Evolutionary conservation across 2,113 vertebrate genomes (phyloP), one percentile per base, ranked within the genome.

Genomic region (Reinhardtius hippoglossoides): DNA sequence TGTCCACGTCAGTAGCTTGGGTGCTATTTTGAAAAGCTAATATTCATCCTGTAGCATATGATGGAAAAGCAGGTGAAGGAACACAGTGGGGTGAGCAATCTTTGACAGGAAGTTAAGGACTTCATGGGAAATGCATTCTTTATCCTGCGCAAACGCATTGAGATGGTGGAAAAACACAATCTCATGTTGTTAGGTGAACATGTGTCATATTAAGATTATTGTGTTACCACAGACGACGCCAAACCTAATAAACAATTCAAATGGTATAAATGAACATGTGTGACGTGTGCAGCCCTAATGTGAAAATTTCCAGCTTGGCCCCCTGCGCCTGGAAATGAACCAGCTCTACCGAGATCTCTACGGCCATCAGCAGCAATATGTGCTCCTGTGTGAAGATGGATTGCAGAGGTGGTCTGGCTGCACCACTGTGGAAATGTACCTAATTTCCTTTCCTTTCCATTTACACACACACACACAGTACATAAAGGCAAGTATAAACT

Each of bases 361-460:
- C 23, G 21, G 57, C 26, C 64, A 31, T 73, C 73, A 58, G 40
- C 42, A 9, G 21, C 42, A 37, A 75, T 80, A 40, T 71, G 44
- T 70, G 63, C 13, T 62, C 55, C 16, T 9, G 18, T 0, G 31
- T 71, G 31, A 73, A 73, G 67, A 87, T 59, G 2, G 60, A 67
- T 71, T 63, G 58, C 74, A 59, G 73, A 71, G 23, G 20, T 35
- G 24, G n/a, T 46, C 12, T 54, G 56, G 40, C 61, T 15, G 40
- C 40, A 7, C 23, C 0, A 7, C 68, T 18, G 65, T 82, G 87
- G 80, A 90, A 87, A 84, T 80, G 0, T 76, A 81, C 80, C 70
- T 44, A 76, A 31, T 55, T 67, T 20, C 1, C 26, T 55, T 67
- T 20, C 1, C 26, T 67, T 67, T 74, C 20, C 27, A 46, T 52